These are phyloP conservation scores for Melinaea menophilus DNA, from an alignment of 2,888 invertebrate genomes.

Conservation along the genomic window DNA sequence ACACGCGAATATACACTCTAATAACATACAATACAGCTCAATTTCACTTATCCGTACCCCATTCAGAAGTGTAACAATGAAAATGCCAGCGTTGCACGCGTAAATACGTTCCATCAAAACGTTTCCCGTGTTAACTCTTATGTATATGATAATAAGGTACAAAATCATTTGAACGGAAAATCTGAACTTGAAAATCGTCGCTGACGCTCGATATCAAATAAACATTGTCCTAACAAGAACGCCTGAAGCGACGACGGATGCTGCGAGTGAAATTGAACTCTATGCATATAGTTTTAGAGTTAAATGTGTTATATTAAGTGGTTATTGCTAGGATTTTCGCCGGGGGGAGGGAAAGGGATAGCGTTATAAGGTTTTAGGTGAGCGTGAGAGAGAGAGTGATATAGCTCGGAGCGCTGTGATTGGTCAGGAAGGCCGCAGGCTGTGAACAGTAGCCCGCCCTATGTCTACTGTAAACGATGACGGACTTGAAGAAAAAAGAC, in stretches of 20 bases:
- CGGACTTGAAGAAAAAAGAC: conserved; percentile 52
- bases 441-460: conserved; percentile 79
- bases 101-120: conserved; percentile 68
- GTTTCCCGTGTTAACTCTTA: conserved; percentile 57
- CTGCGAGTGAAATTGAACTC: conserved; percentile 46
- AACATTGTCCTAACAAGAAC: conserved; percentile 57
- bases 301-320: conserved; percentile 44
- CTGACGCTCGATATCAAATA: conserved; percentile 79
- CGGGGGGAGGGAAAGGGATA: conserved; percentile 70
- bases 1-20: conserved; percentile 38
- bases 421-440: conserved; percentile 79
- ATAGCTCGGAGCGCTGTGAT: conserved; percentile 78
- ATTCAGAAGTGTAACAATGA: conserved; percentile 72
- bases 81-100: conserved; percentile 75
- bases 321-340: conserved; percentile 70
- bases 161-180: conserved; percentile 65
- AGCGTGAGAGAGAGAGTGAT: conserved; percentile 54
- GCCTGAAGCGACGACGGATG: conserved; percentile 52
- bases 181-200: conserved; percentile 78
- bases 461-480: conserved; percentile 75
- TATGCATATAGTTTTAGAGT: conserved; percentile 40
- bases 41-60: conserved; percentile 26
- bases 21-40: conserved; percentile 28
- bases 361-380: conserved; percentile 47
- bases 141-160: conserved; percentile 57